phyloP scores from a whole-genome alignment of 1,140 invertebrate species.

The Heliothis subflexa region DNA sequence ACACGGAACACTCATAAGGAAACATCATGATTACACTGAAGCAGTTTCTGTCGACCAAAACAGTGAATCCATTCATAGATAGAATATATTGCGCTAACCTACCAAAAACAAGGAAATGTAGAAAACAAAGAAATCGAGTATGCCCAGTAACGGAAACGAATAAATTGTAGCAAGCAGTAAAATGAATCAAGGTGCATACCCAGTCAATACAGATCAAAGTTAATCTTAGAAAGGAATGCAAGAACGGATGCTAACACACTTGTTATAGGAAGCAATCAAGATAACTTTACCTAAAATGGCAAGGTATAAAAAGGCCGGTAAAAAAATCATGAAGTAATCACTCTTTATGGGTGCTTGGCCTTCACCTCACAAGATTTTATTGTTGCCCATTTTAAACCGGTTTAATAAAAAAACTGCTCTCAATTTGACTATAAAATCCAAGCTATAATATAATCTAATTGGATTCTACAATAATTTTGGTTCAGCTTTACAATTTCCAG shows the following conservation, averaged over 20 bases:
- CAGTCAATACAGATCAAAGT: conserved; percentile 2
- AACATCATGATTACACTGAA: no score
- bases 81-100: background rate
- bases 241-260: conserved; percentile 11
- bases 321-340: conserved; percentile 1
- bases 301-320: background rate
- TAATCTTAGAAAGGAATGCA: conserved; percentile 17
- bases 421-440: background rate
- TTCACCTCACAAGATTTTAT: conserved; percentile 19
- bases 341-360: background rate
- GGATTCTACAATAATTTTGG: background rate
- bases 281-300: conserved; percentile 9
- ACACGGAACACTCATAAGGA: no score
- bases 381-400: conserved; percentile 26
- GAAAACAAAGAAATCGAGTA: conserved; percentile 17
- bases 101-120: conserved; percentile 5
- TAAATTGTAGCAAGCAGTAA: background rate
- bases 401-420: conserved; percentile 11
- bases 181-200: conserved; percentile 7
- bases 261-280: conserved; percentile 5
- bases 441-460: conserved; percentile 19
- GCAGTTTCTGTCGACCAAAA: background rate
- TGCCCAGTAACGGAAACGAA: conserved; percentile 1
- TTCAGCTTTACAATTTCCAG: background rate
- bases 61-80: background rate